These are phyloP conservation scores for Dysdera silvatica DNA, from an alignment of 1,140 invertebrate species.

Conservation along the genomic window DNA sequence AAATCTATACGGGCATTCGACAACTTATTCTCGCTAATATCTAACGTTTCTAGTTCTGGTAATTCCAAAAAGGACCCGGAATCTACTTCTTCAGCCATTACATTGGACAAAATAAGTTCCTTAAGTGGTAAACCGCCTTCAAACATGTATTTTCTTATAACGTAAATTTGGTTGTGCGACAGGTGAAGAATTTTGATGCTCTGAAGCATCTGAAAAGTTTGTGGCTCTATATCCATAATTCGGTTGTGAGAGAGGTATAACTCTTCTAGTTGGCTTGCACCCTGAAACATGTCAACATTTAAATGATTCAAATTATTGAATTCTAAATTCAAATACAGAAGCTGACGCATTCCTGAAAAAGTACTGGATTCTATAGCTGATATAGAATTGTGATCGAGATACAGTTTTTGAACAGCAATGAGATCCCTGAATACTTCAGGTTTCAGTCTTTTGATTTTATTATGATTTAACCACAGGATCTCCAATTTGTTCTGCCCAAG, in stretches of 20 bases:
- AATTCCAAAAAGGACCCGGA: constrained; percentile 56
- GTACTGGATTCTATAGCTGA: constrained; percentile 66
- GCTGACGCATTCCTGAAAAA: constrained; percentile 62
- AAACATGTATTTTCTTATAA: constrained; percentile 48
- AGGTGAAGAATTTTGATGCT: constrained; percentile 55
- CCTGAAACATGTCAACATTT: constrained; percentile 50
- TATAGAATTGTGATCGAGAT: constrained; percentile 74
- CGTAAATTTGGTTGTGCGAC: constrained; percentile 51
- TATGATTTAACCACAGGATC: constrained; percentile 78
- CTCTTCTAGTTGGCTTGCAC: constrained; percentile 59
- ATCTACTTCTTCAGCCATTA: constrained; percentile 55
- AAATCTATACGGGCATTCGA: constrained; percentile 29
- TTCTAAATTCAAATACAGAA: constrained; percentile 54
- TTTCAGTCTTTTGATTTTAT: constrained; percentile 63
- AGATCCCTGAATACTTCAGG: constrained; percentile 65
- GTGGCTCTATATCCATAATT: constrained; percentile 49
- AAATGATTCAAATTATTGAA: constrained; percentile 40
- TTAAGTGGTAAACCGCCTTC: constrained; percentile 53
- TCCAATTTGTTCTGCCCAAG: constrained; percentile 67
- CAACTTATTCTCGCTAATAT: constrained; percentile 64
- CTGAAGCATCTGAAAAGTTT: constrained; percentile 53
- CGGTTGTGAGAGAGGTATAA: constrained; percentile 55
- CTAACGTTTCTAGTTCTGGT: constrained; percentile 58
- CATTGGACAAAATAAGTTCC: constrained; percentile 53
- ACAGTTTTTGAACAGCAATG: constrained; percentile 62